Percentiles rank a stretch among this genome's conserved stretches.
phyloP scores from a whole-genome alignment of 2,797 vertebrate species.

The Mormyrus hasselquistii region DNA sequence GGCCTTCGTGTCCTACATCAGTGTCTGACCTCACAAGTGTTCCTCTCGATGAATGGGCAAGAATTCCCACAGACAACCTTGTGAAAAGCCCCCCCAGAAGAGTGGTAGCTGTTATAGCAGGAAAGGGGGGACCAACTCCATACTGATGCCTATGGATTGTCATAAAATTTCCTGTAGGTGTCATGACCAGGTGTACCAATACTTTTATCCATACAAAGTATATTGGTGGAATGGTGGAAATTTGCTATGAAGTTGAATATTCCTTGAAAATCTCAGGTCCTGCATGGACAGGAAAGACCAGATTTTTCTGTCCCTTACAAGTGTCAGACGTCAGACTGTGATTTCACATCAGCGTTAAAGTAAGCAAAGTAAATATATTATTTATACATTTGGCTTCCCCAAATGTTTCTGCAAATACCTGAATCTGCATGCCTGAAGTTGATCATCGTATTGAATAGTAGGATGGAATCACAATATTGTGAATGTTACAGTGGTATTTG shows the following conservation, averaged over 20 bases:
- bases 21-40: background rate
- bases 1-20: background rate
- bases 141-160: background rate
- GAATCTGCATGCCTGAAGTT: background rate
- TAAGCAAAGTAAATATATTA: background rate
- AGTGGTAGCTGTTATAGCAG: no score
- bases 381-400: background rate
- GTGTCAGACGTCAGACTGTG: background rate
- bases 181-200: background rate
- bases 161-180: background rate
- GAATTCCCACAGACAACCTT: background rate
- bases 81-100: background rate
- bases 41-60: background rate
- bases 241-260: background rate
- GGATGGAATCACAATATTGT: background rate
- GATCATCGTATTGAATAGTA: background rate
- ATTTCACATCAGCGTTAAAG: background rate
- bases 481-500: background rate
- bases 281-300: background rate
- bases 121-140: background rate
- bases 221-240: background rate
- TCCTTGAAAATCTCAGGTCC: background rate
- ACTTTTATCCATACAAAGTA: background rate
- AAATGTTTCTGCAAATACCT: background rate
- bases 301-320: background rate